phyloP scores from a whole-genome alignment of 2,113 vertebrate species.

The Forbesichthys agassizii region DNA sequence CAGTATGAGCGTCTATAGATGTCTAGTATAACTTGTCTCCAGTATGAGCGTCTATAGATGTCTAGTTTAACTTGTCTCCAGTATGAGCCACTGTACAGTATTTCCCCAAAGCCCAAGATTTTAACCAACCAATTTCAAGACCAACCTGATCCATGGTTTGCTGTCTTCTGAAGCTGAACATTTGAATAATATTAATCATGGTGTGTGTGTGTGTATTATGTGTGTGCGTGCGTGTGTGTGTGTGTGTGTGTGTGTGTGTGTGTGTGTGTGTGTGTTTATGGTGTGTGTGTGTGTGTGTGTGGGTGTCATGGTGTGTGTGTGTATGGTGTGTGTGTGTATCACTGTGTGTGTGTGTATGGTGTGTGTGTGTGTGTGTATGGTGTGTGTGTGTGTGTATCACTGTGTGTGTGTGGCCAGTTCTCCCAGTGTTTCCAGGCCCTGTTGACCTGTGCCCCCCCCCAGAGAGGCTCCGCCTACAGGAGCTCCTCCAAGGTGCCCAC shows the following conservation, averaged over 20 bases:
- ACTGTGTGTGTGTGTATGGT: constrained; percentile 23
- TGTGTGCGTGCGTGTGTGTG: not conserved
- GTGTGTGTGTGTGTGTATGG: not conserved
- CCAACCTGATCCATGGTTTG: not conserved
- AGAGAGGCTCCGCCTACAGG: constrained; percentile 58
- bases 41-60: no score
- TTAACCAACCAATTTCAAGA: not conserved
- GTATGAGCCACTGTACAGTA: no score
- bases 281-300: no score
- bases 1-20: no score
- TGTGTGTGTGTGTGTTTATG: no score
- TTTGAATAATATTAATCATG: no score
- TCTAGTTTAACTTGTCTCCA: no score
- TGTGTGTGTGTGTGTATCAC: constrained; percentile 6
- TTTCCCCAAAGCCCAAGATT: no score
- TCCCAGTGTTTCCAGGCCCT: constrained; percentile 80
- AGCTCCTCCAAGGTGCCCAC: constrained; percentile 67
- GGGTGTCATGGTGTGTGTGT: constrained; percentile 14
- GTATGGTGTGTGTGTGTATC: not conserved
- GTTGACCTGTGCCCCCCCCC: constrained; percentile 62
- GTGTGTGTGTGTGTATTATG: not conserved
- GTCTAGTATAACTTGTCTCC: no score
- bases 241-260: not conserved
- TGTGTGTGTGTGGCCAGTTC: constrained; percentile 68
- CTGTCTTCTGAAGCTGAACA: no score